Percentiles rank a stretch among this genome's conserved stretches.
These are phyloP conservation scores for Galaxias olidus DNA, from an alignment of 2,797 vertebrate genomes.

Conservation along the genomic window DNA sequence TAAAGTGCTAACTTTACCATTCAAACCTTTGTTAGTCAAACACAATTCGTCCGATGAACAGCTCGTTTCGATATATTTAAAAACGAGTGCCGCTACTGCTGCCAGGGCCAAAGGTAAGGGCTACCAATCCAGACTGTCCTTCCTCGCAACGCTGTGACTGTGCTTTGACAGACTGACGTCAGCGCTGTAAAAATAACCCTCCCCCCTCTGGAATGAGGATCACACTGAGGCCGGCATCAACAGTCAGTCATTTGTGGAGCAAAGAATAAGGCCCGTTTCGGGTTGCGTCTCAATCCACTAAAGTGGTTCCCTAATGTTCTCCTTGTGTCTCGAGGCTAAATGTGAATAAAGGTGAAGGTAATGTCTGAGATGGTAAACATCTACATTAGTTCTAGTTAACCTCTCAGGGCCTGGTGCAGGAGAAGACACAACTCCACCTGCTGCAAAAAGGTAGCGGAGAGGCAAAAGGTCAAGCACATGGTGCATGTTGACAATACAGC, in stretches of 20 bases:
- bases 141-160: not conserved
- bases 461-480: conserved; percentile 20
- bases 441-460: not conserved
- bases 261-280: not conserved
- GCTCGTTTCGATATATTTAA: too few species aligned
- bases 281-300: not conserved
- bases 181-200: conserved; percentile 3
- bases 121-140: not conserved
- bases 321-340: too few species aligned
- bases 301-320: too few species aligned
- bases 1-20: too few species aligned
- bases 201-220: not conserved
- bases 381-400: too few species aligned
- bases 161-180: not conserved
- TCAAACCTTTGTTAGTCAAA: not conserved
- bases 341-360: too few species aligned
- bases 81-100: not conserved
- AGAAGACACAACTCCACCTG: not conserved
- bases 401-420: too few species aligned
- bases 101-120: too few species aligned
- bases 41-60: not conserved
- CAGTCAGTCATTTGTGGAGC: not conserved
- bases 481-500: not conserved
- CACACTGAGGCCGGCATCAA: not conserved
- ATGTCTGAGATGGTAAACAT: too few species aligned